These are phyloP conservation scores for Tetropium fuscum DNA, from an alignment of 2,888 invertebrate genomes.

Conservation along the genomic window DNA sequence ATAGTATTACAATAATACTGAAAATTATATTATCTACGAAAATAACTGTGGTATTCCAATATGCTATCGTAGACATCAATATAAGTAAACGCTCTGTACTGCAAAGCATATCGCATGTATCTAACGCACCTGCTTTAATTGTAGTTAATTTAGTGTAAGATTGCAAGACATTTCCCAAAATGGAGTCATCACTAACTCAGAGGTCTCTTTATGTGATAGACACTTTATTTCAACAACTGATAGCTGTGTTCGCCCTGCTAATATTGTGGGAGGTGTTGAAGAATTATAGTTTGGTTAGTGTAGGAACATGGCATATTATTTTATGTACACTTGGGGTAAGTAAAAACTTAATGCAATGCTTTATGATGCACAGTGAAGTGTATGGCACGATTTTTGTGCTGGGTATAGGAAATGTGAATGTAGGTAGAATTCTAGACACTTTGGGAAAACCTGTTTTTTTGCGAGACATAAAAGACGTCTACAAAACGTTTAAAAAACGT, in stretches of 20 bases:
- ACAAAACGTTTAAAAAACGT: too few relatives aligned
- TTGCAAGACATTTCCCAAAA: not conserved
- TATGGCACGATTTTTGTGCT: too few relatives aligned
- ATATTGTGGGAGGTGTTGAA: conserved; percentile 46
- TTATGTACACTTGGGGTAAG: conserved; percentile 56
- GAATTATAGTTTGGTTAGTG: conserved; percentile 21
- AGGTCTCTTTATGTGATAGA: conserved; percentile 36
- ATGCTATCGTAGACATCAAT: too few relatives aligned
- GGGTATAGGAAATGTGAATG: too few relatives aligned
- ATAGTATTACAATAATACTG: too few relatives aligned
- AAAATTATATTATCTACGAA: too few relatives aligned
- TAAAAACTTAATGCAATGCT: conserved; percentile 22
- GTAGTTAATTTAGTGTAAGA: not conserved
- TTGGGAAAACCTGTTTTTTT: too few relatives aligned
- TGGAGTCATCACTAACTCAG: conserved; percentile 11
- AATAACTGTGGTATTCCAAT: too few relatives aligned
- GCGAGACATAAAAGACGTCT: too few relatives aligned
- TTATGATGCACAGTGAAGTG: too few relatives aligned
- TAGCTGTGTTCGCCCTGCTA: conserved; percentile 43
- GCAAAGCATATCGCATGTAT: not conserved
- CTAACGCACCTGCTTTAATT: not conserved
- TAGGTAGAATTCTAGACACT: too few relatives aligned
- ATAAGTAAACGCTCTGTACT: too few relatives aligned
- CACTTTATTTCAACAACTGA: conserved; percentile 42
- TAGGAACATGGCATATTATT: conserved; percentile 53